Evolutionary conservation across 2,888 invertebrate species (phyloP), one percentile per base, ranked within the genome.

Genomic region (Agrotis ipsilon): DNA sequence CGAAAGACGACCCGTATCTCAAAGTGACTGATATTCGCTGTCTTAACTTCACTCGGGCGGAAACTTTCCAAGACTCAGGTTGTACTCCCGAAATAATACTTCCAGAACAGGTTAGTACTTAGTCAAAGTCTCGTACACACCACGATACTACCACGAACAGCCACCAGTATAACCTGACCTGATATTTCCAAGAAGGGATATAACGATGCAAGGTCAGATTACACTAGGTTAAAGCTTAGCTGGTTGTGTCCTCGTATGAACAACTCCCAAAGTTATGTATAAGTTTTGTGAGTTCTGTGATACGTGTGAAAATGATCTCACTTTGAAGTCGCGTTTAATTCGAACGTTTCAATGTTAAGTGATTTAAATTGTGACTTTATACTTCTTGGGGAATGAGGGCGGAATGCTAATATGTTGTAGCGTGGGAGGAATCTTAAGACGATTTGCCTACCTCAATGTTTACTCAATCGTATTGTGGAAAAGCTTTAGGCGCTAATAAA

Each of bases 61-160:
- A 92, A 91, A 94, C 93, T 87, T 95, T 94, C 88, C 92, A 92
- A 89, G 92, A 94, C 76, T 83, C 84, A 62, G 90, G 91, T 72
- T 94, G 94, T 88, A 85, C 89, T 77, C 80, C 89, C 65, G 88
- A 91, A 83, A 89, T 85, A 76, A 88, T 87, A 83, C 83, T 88
- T 27, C 90, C 90, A 52, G 92, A 93, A 87, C 94, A 93, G 90
- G 93, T 94, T 75, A 86, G 86, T 75, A 79, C 78, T 55, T 75
- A 72, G 49, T 72, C 69, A 16, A 68, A 72, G 45, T 39, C 46
- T 68, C 18, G 45, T 57, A 49, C 76, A 49, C 19, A 66, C 52
- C 19, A n/a, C 39, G 39, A 13, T 16, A 71, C 52, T 16, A 5
- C 39, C 27, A 27, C 18, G 19, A 2, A 7, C 3, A 0, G 1